These are phyloP conservation scores for Escarpia spicata DNA, from an alignment of 2,888 invertebrate species.

Conservation along the genomic window DNA sequence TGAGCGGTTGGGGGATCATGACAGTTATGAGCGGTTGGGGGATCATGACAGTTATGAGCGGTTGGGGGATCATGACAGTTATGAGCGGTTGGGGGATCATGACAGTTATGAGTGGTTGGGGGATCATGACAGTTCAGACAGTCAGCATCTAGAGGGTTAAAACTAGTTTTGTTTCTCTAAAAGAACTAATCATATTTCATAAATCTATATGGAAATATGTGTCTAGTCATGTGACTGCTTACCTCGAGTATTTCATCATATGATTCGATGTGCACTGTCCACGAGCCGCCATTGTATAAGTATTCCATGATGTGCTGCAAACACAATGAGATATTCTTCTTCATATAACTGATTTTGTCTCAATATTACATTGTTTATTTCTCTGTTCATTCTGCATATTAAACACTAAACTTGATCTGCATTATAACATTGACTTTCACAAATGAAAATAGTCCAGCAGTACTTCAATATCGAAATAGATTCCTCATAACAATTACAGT, in stretches of 20 bases:
- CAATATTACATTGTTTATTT: slow-evolving; percentile 28
- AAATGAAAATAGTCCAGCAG: neutral
- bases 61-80: too few species aligned
- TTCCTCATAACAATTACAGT: too few species aligned
- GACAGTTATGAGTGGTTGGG: too few species aligned
- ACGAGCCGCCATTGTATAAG: slow-evolving; percentile 88
- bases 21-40: too few species aligned
- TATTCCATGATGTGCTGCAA: slow-evolving; percentile 90
- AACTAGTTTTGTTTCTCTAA: neutral
- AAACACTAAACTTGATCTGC: neutral
- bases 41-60: too few species aligned
- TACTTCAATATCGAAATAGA: neutral
- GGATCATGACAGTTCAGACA: too few species aligned
- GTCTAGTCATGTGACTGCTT: slow-evolving; percentile 17
- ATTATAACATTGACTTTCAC: neutral
- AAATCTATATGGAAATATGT: neutral
- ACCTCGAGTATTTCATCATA: slow-evolving; percentile 80
- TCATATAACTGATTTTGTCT: neutral
- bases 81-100: too few species aligned
- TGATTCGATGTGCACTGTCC: slow-evolving; percentile 79
- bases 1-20: too few species aligned
- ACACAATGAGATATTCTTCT: slow-evolving; percentile 23
- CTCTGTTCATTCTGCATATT: neutral
- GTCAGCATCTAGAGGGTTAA: neutral
- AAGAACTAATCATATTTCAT: neutral